A percentile compares a stretch with the other conserved stretches of the same genome.
Conservation (phyloP, 2,797 vertebrate genomes). For the Intellagama lesueurii region DNA sequence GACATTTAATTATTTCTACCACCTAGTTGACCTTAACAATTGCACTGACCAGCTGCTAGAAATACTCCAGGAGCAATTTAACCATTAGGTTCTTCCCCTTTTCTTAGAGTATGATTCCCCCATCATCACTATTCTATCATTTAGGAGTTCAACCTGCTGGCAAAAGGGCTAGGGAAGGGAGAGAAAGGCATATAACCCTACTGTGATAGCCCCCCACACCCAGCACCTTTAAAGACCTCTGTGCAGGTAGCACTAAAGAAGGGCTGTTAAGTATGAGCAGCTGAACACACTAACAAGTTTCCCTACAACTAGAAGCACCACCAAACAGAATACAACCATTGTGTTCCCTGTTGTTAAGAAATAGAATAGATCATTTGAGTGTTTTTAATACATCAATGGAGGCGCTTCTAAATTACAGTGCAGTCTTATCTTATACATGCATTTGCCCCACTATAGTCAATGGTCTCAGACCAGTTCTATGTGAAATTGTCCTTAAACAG, state of each 20-base stretch:
- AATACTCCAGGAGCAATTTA: background rate
- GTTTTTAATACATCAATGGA: too few species aligned
- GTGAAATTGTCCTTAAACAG: background rate
- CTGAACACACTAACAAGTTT: background rate
- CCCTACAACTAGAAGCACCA: background rate
- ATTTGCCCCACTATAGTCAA: too few species aligned
- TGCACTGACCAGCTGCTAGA: background rate
- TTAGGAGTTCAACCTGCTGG: background rate
- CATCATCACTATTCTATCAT: background rate
- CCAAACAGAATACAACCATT: background rate
- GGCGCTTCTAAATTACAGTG: too few species aligned
- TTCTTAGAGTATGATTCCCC: background rate
- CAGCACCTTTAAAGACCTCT: background rate
- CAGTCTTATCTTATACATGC: too few species aligned
- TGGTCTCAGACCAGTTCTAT: background rate
- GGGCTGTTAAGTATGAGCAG: background rate
- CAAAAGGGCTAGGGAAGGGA: background rate
- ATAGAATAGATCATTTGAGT: too few species aligned
- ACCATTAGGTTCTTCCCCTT: background rate
- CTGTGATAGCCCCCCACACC: background rate
- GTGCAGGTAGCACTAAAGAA: background rate
- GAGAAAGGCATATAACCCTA: background rate
- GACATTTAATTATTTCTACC: too few species aligned
- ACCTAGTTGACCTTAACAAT: background rate
- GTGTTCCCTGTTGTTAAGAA: too few species aligned